Base-by-base conservation (phyloP, 2,113 vertebrate genomes). In the Globicephala melas region DNA sequence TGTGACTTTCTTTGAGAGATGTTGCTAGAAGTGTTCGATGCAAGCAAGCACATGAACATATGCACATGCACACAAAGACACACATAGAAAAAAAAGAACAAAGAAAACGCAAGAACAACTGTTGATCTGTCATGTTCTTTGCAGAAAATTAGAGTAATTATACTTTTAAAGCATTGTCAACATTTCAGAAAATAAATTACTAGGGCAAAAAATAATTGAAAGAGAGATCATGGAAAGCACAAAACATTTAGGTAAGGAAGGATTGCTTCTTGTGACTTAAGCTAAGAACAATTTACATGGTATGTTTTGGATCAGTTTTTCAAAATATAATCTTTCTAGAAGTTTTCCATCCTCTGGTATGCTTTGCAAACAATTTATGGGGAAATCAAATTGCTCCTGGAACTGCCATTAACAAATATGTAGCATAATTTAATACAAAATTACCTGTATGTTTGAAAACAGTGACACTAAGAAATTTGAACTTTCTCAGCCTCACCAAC, bases 101-200 rank as follows among this genome's bases (percentile, higher is more conserved):
- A 60, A 92, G 33, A 62, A 92, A 68, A 2, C 6, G 67, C 23
- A 84, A 91, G 26, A 44, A 73, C 18, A 91, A 15, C 55, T 67
- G 15, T 86, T 25, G 5, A 62, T 58, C 3, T 93, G 47, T 1
- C 13, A 65, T 25, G 13, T 31, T 91, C 38, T 91, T 96, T 84
- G 18, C 13, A 88, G 70, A 95, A 96, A 95, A 58, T 53, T 63
- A 55, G 23, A 74, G 26, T 63, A 89, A 47, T 63, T 90, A 15
- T 84, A 63, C 79, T 94, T 95, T 89, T 33, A 80, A 94, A 38
- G 28, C 4, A 55, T 33, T 33, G 6, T 74, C n/a, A 73, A 85
- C 8, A 80, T 91, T 67, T 94, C 15, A 84, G 33, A 74, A 74
- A 80, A 76, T 74, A 89, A 92, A 96, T 89, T 41, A 70, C 55